These are phyloP conservation scores for Gobio gobio DNA, from an alignment of 2,113 vertebrate genomes.

Conservation along the genomic window DNA sequence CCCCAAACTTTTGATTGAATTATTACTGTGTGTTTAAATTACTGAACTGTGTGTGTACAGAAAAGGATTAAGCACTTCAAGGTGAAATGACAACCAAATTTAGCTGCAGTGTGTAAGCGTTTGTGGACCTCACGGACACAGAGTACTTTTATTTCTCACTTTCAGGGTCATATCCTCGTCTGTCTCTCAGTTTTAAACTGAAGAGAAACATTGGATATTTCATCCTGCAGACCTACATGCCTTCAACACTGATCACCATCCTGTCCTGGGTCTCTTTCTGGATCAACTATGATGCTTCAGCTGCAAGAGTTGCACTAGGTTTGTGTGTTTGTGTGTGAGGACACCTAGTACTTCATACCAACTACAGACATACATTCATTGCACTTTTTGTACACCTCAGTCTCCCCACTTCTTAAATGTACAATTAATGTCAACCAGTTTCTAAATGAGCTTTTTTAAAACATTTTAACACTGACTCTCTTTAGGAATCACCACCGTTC, in stretches of 20 bases:
- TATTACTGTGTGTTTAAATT: too few species aligned
- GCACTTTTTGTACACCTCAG: not conserved
- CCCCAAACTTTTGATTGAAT: not conserved
- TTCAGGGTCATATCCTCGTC: conserved; percentile 88
- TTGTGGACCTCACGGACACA: not conserved
- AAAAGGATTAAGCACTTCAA: too few species aligned
- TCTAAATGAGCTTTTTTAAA: conserved; percentile 1
- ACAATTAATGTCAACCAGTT: not conserved
- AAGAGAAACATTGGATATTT: conserved; percentile 93
- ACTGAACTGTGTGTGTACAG: too few species aligned
- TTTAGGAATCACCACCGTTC: conserved; percentile 91
- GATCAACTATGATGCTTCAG: conserved; percentile 95
- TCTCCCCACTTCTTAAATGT: not conserved
- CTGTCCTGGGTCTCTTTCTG: conserved; percentile 91
- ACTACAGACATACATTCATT: not conserved
- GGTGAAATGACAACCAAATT: too few species aligned
- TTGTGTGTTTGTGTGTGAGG: conserved; percentile 52
- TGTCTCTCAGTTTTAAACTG: conserved; percentile 89
- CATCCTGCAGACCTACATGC: conserved; percentile 92
- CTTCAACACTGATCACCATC: conserved; percentile 89
- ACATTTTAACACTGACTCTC: conserved; percentile 44
- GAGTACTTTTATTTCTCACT: conserved; percentile 41
- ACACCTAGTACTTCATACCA: not conserved
- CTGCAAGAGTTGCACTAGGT: conserved; percentile 94
- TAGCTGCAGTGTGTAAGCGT: too few species aligned